Evolutionary conservation across 2,797 vertebrate genomes (phyloP).

Genomic region (Cyclura pinguis): DNA sequence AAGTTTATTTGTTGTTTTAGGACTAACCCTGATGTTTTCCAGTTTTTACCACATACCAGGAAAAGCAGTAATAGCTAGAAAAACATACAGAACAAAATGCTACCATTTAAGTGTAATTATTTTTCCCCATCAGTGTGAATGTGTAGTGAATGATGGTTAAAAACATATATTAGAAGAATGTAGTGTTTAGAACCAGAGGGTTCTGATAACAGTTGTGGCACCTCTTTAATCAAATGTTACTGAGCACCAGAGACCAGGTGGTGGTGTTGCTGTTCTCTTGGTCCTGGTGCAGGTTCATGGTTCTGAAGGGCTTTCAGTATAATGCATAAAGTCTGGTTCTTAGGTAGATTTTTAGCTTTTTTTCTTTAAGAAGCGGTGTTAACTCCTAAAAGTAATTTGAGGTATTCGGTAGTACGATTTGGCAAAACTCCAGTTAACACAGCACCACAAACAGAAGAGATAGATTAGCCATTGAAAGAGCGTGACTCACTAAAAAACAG

Average conservation of each 20-base stretch:
- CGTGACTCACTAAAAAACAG: conserved; percentile 41
- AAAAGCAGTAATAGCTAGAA: conserved; percentile 33
- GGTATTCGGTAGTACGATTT: conserved; percentile 67
- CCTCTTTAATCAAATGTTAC: conserved; percentile 37
- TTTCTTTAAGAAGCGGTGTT: conserved; percentile 57
- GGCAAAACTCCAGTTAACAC: conserved; percentile 68
- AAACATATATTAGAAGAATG: conserved; percentile 9
- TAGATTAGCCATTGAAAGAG: conserved; percentile 67
- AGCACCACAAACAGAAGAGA: conserved; percentile 62
- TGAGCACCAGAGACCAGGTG: background rate
- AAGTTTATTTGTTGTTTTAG: conserved; percentile 43
- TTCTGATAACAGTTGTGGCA: conserved; percentile 22
- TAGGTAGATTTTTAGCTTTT: conserved; percentile 47
- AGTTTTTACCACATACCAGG: conserved; percentile 43
- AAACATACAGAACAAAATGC: background rate
- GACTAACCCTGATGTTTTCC: conserved; percentile 46
- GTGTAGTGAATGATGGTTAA: conserved; percentile 18
- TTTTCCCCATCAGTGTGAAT: background rate
- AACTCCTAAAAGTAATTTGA: conserved; percentile 60
- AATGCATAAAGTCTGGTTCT: conserved; percentile 39
- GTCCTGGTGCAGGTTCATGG: conserved; percentile 13
- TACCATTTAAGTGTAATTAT: background rate
- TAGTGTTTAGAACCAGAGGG: background rate
- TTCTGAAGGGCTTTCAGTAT: conserved; percentile 40
- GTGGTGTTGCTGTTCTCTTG: background rate